phyloP scores from a whole-genome alignment of 2,888 invertebrate genomes.

The Congeria kusceri region DNA sequence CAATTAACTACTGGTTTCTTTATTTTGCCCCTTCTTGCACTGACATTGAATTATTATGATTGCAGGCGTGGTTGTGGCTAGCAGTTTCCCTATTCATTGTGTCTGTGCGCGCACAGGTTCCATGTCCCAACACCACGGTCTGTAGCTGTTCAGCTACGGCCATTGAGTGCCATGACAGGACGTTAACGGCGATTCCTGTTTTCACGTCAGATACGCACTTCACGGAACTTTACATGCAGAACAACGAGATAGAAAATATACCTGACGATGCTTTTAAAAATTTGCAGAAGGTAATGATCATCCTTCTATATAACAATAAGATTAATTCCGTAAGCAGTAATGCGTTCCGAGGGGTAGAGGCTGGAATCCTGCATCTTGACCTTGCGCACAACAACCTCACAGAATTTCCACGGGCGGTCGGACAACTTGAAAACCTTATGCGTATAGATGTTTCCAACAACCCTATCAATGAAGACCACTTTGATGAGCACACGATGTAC shows the following conservation, averaged over 20 bases:
- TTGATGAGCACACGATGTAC: conserved; percentile 57
- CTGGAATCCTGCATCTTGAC: conserved; percentile 32
- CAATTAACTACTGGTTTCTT: too few relatives aligned
- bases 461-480: conserved; percentile 47
- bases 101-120: background rate
- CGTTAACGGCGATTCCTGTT: conserved; percentile 18
- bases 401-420: conserved; percentile 49
- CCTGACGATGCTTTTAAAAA: conserved; percentile 42
- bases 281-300: conserved; percentile 23
- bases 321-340: conserved; percentile 20
- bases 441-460: conserved; percentile 61
- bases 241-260: conserved; percentile 45
- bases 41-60: too few relatives aligned
- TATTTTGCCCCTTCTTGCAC: too few relatives aligned
- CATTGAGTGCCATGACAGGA: conserved; percentile 47
- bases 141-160: conserved; percentile 34
- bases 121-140: background rate
- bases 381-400: conserved; percentile 51
- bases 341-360: conserved; percentile 53
- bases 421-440: conserved; percentile 26
- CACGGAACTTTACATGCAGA: conserved; percentile 38
- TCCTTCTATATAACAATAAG: conserved; percentile 41
- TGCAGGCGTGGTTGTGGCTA: too few relatives aligned
- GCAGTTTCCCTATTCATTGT: too few relatives aligned
- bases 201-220: conserved; percentile 5